Base-by-base conservation (phyloP, 1,140 invertebrate species). In the Colletes latitarsis region DNA sequence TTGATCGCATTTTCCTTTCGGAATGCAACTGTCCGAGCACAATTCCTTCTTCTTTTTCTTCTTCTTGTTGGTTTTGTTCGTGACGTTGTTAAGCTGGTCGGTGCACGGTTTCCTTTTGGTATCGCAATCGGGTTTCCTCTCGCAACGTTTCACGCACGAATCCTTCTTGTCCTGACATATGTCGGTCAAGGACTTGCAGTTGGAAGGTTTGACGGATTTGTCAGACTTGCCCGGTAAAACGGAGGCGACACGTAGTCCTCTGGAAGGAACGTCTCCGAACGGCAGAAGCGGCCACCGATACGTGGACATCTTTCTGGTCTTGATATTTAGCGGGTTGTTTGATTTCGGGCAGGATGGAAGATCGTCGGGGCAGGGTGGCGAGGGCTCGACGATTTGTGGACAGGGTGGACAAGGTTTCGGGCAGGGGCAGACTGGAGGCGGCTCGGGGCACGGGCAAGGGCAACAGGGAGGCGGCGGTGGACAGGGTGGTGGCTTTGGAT, bases 331-430 rank as follows among this genome's bases (percentile, higher is more conserved):
- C n/a, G 49, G 9, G 1, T n/a, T 41, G 0, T 52, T 19, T 12
- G 43, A 75, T 2, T 76, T 46, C 0, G 74, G 80, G 15, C 63
- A 81, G 8, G n/a, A 70, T 0, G 55, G 15, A n/a, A 52, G 62
- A n/a, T 63, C 4, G 1, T 30, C 3, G 17, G 1, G n/a, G 10
- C 71, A 66, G 10, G 6, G 2, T 41, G 4, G 30, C 30, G 30
- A 2, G 30, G 30, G 30, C 43, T 19, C 46, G 19, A 1, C 43
- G 43, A 39, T 43, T 3, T 52, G 43, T 5, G 68, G 41, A 6
- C 52, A 71, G 0, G 63, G 57, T n/a, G 83, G 81, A 39, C 80
- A 82, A 0, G 80, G 68, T 19, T 76, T 39, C 3, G 67, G 55
- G 17, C 63, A 68, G 0, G 79, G 68, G 8, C 75, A 75, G 0